A percentile compares a stretch with the other conserved stretches of the same genome.
These are phyloP conservation scores for Sesamia inferens DNA, from an alignment of 2,888 invertebrate species.

Conservation along the genomic window DNA sequence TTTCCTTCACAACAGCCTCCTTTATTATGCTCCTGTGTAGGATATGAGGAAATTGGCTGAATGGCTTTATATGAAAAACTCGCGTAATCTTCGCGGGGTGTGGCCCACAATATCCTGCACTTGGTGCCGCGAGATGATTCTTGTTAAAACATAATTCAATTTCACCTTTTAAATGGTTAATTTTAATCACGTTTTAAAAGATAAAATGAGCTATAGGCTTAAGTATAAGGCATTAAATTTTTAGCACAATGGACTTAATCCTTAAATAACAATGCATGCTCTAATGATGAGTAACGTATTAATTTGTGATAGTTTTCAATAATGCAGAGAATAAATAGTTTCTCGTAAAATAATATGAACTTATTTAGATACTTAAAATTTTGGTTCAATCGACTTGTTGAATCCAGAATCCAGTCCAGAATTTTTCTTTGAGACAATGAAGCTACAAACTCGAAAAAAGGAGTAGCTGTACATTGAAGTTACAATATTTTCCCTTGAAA, in stretches of 20 bases:
- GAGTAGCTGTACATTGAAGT: slow-evolving; percentile 46
- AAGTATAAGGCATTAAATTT: not conserved
- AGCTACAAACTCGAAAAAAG: slow-evolving; percentile 38
- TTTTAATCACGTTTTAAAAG: slow-evolving; percentile 13
- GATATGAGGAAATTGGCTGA: slow-evolving; percentile 89
- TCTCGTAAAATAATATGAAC: not conserved
- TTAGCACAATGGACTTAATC: not conserved
- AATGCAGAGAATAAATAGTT: not conserved
- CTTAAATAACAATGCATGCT: not conserved
- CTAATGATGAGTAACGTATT: not conserved
- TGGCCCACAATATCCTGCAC: slow-evolving; percentile 85
- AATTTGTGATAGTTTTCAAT: slow-evolving; percentile 5
- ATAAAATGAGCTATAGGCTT: not conserved
- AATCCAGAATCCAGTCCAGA: not conserved
- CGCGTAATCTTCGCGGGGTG: slow-evolving; percentile 85
- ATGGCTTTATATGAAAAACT: slow-evolving; percentile 89
- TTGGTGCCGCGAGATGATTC: slow-evolving; percentile 76
- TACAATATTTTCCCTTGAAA: slow-evolving; percentile 62
- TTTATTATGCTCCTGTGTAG: slow-evolving; percentile 88
- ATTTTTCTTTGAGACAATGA: slow-evolving; percentile 7
- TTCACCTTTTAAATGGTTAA: slow-evolving; percentile 68
- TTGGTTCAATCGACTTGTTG: not conserved
- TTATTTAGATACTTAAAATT: slow-evolving; percentile 4
- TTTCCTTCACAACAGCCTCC: slow-evolving; percentile 87
- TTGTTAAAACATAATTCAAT: slow-evolving; percentile 75